Base-by-base conservation (phyloP, 2,113 vertebrate species). In the Plestiodon gilberti region DNA sequence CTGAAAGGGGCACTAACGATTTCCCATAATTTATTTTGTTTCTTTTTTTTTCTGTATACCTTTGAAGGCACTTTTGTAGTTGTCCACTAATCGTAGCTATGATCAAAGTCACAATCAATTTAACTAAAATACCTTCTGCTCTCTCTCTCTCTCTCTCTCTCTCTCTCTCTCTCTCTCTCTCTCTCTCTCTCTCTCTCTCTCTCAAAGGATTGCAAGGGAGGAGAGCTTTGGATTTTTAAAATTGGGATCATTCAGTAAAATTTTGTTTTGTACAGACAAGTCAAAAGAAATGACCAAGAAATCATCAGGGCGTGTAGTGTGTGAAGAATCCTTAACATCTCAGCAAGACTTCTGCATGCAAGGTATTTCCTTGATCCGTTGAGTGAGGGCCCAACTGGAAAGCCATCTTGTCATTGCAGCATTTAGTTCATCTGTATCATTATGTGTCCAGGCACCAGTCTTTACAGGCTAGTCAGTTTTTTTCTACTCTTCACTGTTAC, bases 41-140 rank as follows among this genome's bases (percentile, higher is more conserved):
- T 30, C 59, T 62, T 48, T 25, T 73, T 33, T 61, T 28, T 74
- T 83, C 62, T 84, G 38, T 76, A 57, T 57, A 23, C 11, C 82
- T 28, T 76, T 35, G 38, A 28, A 48, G 28, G 62, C 20, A 13
- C 43, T 15, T 76, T 76, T 77, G 61, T 84, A 84, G 40, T 76
- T 76, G 61, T n/a, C 30, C 14, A 25, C 40, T 77, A 55, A 84
- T 65, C 83, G 65, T 62, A 84, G 73, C 83, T 84, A 67, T 77
- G 83, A 84, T 84, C 40, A 76, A 77, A 84, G 35, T 35, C 15
- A 65, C 48, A 38, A 84, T 84, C 82, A 84, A 64, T 77, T 64
- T 77, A 77, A 84, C 43, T 22, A 52, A 84, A 77, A 67, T 62
- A 76, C 38, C 79, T 84, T 84, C 83, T 76, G 73, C 35, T 13